Base-by-base conservation (phyloP, 2,888 invertebrate species). In the Strigamia transsilvanica region DNA sequence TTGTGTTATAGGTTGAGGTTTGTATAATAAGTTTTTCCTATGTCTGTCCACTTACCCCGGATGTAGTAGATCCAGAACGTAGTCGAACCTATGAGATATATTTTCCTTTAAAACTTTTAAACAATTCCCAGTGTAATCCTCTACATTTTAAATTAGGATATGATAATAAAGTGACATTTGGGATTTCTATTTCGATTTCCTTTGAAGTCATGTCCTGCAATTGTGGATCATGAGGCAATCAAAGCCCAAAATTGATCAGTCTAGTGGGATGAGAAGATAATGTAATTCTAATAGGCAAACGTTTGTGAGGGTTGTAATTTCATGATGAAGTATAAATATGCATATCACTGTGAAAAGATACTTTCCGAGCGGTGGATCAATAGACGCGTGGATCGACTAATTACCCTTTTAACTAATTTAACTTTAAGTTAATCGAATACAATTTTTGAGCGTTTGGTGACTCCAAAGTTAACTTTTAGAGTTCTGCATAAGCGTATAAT, bases 41-140 rank as follows among this genome's bases (percentile, higher is more conserved):
- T 38, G 38, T 56, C 9, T 56, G 18, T n/a, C 21, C 56, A 56
- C 56, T 56, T 56, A 56, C 56, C 56, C 56, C 56, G 56, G 56
- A 56, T 18, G 56, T 56, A 9, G 56, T 56, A 18, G 56, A 56
- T 56, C 56, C 56, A 21, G 56, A 56, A 15, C 56, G n/a, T 1
- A 56, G 56, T 56, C 56, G 56, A 56, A 56, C 56, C 56, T 56
- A 56, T 18, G 56, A 56, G 56, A 56, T 56, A 56, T 56, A 56
- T 56, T 56, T 56, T 56, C 5, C 3, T 46, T 56, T 56, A 18
- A 56, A 56, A 56, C 9, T 56, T n/a, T 56, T 18, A 9, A 56
- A 21, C n/a, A 56, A 18, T 18, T n/a, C 18, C 56, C 21, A 56
- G 18, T 18, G n/a, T 18, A 21, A 18, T n/a, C 18, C 56, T 56